Base-by-base conservation (phyloP, 2,888 invertebrate genomes). In the Pimpla rufipes region DNA sequence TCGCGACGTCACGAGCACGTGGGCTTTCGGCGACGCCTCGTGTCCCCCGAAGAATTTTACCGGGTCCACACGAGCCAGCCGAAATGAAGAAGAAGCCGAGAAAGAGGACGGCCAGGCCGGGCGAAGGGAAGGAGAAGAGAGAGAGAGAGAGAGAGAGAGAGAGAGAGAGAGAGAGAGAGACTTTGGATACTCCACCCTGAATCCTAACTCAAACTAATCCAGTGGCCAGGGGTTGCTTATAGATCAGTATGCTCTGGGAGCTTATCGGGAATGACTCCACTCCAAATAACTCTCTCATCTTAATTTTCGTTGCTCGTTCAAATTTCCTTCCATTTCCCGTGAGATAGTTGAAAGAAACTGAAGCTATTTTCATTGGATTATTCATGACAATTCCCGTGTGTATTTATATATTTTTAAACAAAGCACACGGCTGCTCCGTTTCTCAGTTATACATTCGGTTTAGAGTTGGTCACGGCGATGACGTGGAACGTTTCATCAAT, bases 11-110 rank as follows among this genome's bases (percentile, higher is more conserved):
- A 85, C 75, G 83, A 88, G 89, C 92, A 90, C 90, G 91, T 90
- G 91, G 91, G 87, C 88, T 88, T 89, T 88, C 86, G 87, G 89
- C 83, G 83, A 89, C 91, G 91, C 92, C 91, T 90, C 81, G 86
- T 86, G 70, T 45, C 37, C 40, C 57, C 83, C 86, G 83, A 90
- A 89, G 90, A 90, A 90, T 90, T 90, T 90, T 81, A 88, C 87
- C 81, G 88, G 85, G 89, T 88, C 87, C 88, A 90, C 87, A 90
- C 64, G 59, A 74, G 62, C 47, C 37, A 50, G 57, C 29, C 62
- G 71, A 67, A 59, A 42, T 45, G 67, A 83, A 68, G 66, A 79
- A 59, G 66, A 71, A 52, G 21, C n/a, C 2, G 62, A 21, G 40
- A 29, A 16, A 50, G 74, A 68, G n/a, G 23, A n/a, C 11, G 55